Base-by-base conservation (phyloP, 92 coral and sea anemone species). In the Blastomussa wellsi region DNA sequence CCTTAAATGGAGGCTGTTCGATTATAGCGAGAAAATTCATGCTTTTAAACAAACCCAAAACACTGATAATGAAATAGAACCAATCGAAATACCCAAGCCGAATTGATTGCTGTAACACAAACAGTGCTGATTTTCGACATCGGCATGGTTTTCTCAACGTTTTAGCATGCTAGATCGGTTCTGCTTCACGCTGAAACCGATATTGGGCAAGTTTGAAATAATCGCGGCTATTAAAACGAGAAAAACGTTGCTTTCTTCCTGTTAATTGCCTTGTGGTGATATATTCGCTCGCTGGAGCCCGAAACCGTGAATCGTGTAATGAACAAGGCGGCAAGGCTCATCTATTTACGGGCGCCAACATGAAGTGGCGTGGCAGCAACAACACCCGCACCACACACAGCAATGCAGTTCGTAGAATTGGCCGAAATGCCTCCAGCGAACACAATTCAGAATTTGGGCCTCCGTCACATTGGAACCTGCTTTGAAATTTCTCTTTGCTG, bases 281-380 rank as follows among this genome's bases (percentile, higher is more conserved):
- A 28, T 77, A 19, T 32, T 77, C 80, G 67, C 29, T 36, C 80
- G 62, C 65, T 53, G 42, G n/a, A 77, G 80, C 47, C 67, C 41
- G 37, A 74, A 72, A n/a, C 12, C 5, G 6, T 14, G 14, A 29
- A n/a, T 60, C 31, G 66, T 31, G 11, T 47, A 74, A 44, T 74
- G 35, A 59, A n/a, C 52, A 24, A 39, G 31, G 12, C 47, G 37
- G 14, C 52, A 24, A 39, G 31, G 12, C 47, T 17, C 0, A 0
- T 78, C 24, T 10, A 36, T 76, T 38, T 4, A 24, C 42, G 16
- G 5, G 73, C 74, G 83, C 39, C 83, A 16, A 1, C 57, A 4
- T 1, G 47, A 4, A 47, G 37, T 62, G 76, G 84, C 60, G 75
- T 80, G 75, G 84, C 29, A 7, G 76, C 47, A 69, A 68, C 84